Evolutionary conservation across 2,797 vertebrate genomes (phyloP).

Genomic region (Chromobotia macracanthus): DNA sequence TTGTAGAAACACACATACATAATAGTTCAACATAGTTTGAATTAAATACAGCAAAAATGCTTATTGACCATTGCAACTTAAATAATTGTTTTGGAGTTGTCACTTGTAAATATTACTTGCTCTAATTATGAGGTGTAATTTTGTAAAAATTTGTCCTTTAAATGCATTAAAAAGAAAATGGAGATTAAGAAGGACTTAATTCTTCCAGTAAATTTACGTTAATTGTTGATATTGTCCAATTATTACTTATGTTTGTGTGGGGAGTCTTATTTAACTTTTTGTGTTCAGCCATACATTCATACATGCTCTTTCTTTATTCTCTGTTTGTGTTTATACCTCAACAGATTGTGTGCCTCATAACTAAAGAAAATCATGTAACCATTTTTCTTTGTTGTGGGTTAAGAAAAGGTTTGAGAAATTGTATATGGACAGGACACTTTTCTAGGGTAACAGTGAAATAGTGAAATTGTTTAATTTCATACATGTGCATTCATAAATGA

Average conservation of each 20-base stretch:
- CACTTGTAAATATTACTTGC: slow-evolving; percentile 60
- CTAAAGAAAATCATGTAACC: slow-evolving; percentile 6
- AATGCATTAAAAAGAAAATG: slow-evolving; percentile 69
- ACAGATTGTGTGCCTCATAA: slow-evolving; percentile 48
- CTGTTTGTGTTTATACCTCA: slow-evolving; percentile 29
- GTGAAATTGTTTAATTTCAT: too few relatives aligned
- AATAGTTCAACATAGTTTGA: slow-evolving; percentile 20
- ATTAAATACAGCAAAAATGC: slow-evolving; percentile 9
- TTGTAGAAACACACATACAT: slow-evolving; percentile 11
- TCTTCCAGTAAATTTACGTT: slow-evolving; percentile 70
- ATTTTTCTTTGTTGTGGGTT: background rate
- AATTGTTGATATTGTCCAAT: slow-evolving; percentile 33
- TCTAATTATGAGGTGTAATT: slow-evolving; percentile 44
- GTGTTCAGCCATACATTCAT: slow-evolving; percentile 41
- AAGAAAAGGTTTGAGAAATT: slow-evolving; percentile 1
- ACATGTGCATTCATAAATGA: too few relatives aligned
- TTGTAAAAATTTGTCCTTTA: slow-evolving; percentile 64
- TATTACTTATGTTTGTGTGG: slow-evolving; percentile 28
- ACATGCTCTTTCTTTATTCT: slow-evolving; percentile 33
- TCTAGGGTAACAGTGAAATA: too few relatives aligned
- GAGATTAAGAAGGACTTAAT: slow-evolving; percentile 72
- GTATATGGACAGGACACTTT: slow-evolving; percentile 3
- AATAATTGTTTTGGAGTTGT: slow-evolving; percentile 33
- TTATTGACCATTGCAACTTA: background rate
- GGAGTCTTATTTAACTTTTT: slow-evolving; percentile 10